These are phyloP conservation scores for Felis chaus DNA, from an alignment of 2,113 vertebrate species.

Conservation along the genomic window DNA sequence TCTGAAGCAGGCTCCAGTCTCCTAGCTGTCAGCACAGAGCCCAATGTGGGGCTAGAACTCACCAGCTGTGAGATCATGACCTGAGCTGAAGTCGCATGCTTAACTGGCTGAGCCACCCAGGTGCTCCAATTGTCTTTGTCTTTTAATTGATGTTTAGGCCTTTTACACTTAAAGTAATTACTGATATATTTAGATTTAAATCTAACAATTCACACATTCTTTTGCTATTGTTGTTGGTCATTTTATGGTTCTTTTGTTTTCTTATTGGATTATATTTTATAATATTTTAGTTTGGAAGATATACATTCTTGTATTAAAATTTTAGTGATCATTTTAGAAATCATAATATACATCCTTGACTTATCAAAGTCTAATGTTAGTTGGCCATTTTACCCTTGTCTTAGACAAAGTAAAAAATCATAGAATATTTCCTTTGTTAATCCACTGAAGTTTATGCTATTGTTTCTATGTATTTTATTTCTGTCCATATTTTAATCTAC, in stretches of 20 bases:
- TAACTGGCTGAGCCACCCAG: too few relatives aligned
- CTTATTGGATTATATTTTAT: slow-evolving; percentile 1
- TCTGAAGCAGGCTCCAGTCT: too few relatives aligned
- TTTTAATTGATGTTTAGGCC: neutral
- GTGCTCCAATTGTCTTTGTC: neutral
- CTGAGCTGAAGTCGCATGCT: too few relatives aligned
- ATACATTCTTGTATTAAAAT: neutral
- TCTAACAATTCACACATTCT: neutral
- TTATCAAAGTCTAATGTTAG: slow-evolving; percentile 16
- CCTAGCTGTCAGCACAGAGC: too few relatives aligned
- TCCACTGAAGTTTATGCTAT: neutral
- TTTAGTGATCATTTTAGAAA: neutral
- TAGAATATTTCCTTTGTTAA: neutral
- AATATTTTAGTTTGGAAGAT: neutral
- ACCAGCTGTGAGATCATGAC: too few relatives aligned
- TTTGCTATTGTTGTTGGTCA: neutral
- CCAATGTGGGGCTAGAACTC: too few relatives aligned
- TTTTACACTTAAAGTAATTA: neutral
- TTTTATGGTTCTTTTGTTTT: neutral
- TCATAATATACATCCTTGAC: neutral
- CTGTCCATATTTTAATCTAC: neutral
- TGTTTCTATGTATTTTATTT: neutral
- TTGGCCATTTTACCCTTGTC: slow-evolving; percentile 6
- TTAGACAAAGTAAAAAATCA: neutral
- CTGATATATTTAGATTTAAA: neutral